Evolutionary conservation across 2,113 vertebrate species (phyloP).

Genomic region (Anguilla rostrata): DNA sequence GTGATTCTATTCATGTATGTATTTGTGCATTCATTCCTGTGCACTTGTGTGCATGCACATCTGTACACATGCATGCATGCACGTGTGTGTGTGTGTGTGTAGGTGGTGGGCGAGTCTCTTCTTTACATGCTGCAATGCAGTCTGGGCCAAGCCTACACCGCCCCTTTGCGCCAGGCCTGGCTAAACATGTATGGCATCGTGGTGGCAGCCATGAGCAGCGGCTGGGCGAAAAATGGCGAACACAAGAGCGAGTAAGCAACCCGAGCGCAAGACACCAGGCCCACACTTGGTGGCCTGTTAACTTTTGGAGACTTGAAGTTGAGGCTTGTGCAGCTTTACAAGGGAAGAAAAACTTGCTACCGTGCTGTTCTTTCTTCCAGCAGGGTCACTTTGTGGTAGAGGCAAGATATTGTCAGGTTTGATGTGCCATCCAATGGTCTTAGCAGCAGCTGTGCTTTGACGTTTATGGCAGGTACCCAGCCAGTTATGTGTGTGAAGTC

Average conservation of each 20-base stretch:
- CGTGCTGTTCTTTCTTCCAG: neutral
- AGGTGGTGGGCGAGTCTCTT: slow-evolving; percentile 88
- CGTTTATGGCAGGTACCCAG: slow-evolving; percentile 16
- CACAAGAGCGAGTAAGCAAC: slow-evolving; percentile 67
- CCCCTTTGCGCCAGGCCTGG: slow-evolving; percentile 81
- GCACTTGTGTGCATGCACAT: neutral
- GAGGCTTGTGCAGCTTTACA: neutral
- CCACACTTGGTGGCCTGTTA: neutral
- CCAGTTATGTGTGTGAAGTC: neutral
- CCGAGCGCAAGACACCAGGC: neutral
- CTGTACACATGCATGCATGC: neutral
- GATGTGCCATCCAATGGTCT: neutral
- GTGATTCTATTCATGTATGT: neutral
- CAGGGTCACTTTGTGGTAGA: neutral
- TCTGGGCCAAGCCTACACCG: slow-evolving; percentile 81
- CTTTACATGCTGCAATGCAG: slow-evolving; percentile 91
- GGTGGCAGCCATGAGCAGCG: slow-evolving; percentile 83
- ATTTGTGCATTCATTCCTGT: neutral
- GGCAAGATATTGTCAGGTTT: neutral
- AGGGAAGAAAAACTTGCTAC: neutral
- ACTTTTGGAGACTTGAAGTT: neutral
- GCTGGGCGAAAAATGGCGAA: slow-evolving; percentile 76
- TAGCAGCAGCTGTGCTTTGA: neutral
- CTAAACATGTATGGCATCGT: slow-evolving; percentile 83
- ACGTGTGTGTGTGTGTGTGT: slow-evolving; percentile 32